Evolutionary conservation across 2,888 invertebrate species (phyloP).

Genomic region (Carterocephalus palaemon): DNA sequence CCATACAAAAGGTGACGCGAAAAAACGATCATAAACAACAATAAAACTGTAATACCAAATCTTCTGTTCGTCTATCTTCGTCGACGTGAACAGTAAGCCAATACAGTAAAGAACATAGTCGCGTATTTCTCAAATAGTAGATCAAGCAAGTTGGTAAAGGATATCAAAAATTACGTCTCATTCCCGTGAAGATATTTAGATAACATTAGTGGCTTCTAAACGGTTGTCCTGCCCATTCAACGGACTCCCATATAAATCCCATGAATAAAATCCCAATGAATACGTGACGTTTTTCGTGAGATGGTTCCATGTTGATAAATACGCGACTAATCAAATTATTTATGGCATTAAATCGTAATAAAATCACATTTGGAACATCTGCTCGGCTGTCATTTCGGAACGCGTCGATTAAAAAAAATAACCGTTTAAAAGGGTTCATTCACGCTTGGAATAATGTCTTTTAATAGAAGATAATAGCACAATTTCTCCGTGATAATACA

Average conservation of each 20-base stretch:
- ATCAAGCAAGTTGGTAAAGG: conserved; percentile 32
- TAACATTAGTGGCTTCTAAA: conserved; percentile 78
- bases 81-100: conserved; percentile 12
- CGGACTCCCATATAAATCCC: conserved; percentile 41
- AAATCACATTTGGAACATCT: conserved; percentile 57
- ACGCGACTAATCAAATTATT: conserved; percentile 78
- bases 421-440: conserved; percentile 34
- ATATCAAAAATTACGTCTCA: conserved; percentile 55
- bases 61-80: conserved; percentile 3
- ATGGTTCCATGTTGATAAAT: conserved; percentile 76
- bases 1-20: conserved; percentile 43
- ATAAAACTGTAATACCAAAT: conserved; percentile 42
- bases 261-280: conserved; percentile 50
- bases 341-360: conserved; percentile 74
- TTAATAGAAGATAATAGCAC: not conserved
- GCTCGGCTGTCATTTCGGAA: conserved; percentile 37
- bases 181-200: conserved; percentile 66
- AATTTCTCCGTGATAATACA: too few species aligned
- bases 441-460: conserved; percentile 6
- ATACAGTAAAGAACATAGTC: conserved; percentile 25
- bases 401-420: conserved; percentile 9
- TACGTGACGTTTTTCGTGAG: conserved; percentile 71
- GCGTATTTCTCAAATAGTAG: not conserved
- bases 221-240: conserved; percentile 59
- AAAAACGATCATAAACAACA: conserved; percentile 57